Base-by-base conservation (phyloP, 2,113 vertebrate species). In the Sitta europaea region DNA sequence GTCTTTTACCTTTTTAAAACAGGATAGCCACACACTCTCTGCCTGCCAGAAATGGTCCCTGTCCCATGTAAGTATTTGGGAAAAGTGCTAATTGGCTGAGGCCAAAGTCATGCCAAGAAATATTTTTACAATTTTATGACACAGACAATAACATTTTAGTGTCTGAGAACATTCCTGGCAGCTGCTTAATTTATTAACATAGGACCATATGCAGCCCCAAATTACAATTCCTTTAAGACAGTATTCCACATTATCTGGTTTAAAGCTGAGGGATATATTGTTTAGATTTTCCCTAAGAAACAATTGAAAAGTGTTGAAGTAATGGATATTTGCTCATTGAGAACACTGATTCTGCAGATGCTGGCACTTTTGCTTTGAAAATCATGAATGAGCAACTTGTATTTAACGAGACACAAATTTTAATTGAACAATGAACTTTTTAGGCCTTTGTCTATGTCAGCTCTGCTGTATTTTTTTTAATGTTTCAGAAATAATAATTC, bases 211-310 rank as follows among this genome's bases (percentile, higher is more conserved):
- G 55, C 27, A 83, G 75, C 14, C 51, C 42, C 38, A 80, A 43
- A 86, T 83, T 88, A 54, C 51, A 83, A 35, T 68, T 90, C 78
- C 94, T 93, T 70, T 54, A 95, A 88, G 88, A 83, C 45, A 61
- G 5, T 57, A 31, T 73, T 62, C 38, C 12, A 47, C 75, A 76
- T 72, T 65, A 66, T 51, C 51, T 22, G 31, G 16, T 58, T 90
- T 73, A 86, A 93, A 83, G 58, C 33, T 88, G 82, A 77, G 13
- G 35, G 29, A 75, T 88, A 83, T 83, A 83, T 54, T 51, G 45
- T 82, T 92, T 83, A 80, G 33, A 58, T 83, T 90, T 94, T 93
- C 92, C 90, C 92, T n/a, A 7, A 90, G 92, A 96, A 94, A 90
- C 79, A 80, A 76, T 66, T 66, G 51, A 80, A 94, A 93, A 88